phyloP scores from a whole-genome alignment of 2,113 vertebrate species.

The Ibidorhyncha struthersii region DNA sequence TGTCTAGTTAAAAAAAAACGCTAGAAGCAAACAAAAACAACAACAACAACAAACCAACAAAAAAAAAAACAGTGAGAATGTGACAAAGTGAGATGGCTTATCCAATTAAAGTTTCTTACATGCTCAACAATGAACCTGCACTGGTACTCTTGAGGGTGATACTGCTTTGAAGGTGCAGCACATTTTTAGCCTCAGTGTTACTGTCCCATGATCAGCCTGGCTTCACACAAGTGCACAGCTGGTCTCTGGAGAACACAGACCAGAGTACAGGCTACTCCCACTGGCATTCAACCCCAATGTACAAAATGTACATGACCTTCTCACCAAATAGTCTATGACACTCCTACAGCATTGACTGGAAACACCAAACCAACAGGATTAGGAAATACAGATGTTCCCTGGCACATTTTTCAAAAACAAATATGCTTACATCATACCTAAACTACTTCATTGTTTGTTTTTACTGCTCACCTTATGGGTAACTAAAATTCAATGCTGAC shows the following conservation, averaged over 20 bases:
- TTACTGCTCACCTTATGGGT: not conserved
- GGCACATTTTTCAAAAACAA: not conserved
- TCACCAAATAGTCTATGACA: not conserved
- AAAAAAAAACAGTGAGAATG: too few species aligned
- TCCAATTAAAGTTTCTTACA: not conserved
- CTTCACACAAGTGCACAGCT: not conserved
- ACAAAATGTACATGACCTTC: not conserved
- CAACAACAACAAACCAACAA: too few species aligned
- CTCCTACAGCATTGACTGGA: not conserved
- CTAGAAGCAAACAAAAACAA: too few species aligned
- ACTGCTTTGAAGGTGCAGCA: not conserved
- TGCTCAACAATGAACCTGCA: not conserved
- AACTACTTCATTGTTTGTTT: not conserved
- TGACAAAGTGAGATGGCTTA: not conserved
- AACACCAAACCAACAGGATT: not conserved
- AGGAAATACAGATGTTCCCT: not conserved
- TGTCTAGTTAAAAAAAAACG: not conserved
- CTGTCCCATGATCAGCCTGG: not conserved
- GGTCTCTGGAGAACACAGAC: not conserved
- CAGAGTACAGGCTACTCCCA: not conserved
- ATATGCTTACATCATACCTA: not conserved
- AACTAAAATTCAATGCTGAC: not conserved
- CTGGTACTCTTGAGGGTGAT: not conserved
- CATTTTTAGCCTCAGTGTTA: not conserved
- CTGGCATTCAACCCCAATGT: fast-evolving